A percentile compares a stretch with the other conserved stretches of the same genome.
phyloP scores from a whole-genome alignment of 2,888 invertebrate species.

The Dolichopus griseipennis region DNA sequence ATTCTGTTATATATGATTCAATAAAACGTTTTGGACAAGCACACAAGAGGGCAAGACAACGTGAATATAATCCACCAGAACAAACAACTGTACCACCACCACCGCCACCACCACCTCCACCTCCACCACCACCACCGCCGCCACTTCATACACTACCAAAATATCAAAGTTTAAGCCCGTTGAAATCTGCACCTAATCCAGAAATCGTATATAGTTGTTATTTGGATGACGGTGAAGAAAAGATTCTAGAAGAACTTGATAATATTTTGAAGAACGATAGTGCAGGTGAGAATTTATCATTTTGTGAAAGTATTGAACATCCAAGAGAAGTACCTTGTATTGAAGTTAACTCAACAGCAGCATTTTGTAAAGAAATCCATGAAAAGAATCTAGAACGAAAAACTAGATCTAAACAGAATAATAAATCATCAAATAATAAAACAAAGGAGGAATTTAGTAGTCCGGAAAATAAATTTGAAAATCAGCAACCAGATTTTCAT shows the following conservation, averaged over 20 bases:
- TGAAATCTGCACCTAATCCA: not conserved
- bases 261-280: not conserved
- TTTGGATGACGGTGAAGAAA: not conserved
- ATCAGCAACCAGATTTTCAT: slow-evolving; percentile 13
- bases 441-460: not conserved
- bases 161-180: not conserved
- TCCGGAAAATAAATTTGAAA: not conserved
- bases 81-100: not conserved
- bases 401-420: not conserved
- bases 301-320: not conserved
- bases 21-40: slow-evolving; percentile 39
- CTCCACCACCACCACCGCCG: slow-evolving; percentile 12
- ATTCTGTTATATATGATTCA: slow-evolving; percentile 34
- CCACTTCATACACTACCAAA: not conserved
- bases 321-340: slow-evolving; percentile 6
- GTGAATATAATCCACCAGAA: slow-evolving; percentile 24
- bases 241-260: not conserved
- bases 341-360: not conserved
- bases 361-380: not conserved
- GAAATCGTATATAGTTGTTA: not conserved
- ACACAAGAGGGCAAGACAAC: slow-evolving; percentile 36
- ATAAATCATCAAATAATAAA: not conserved
- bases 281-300: not conserved
- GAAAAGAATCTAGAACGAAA: not conserved
- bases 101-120: not conserved